Conservation (phyloP, 2,888 invertebrate genomes). For the Conops quadrifasciatus region DNA sequence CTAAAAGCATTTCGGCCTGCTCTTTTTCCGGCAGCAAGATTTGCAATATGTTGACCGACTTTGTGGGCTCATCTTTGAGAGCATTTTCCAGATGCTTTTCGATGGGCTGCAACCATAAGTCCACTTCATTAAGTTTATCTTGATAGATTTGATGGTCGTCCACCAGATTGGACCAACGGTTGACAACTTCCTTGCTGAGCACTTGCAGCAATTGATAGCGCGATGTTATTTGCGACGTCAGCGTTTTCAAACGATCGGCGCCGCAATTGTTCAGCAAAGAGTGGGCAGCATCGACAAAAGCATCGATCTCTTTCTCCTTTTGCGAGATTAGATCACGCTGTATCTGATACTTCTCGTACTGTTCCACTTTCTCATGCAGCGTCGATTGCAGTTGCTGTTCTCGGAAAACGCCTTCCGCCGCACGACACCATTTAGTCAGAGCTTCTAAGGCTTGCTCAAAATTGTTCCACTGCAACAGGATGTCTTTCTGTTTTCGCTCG, state of each 20-base stretch:
- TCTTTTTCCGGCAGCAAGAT: slow-evolving; percentile 81
- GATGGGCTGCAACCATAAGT: slow-evolving; percentile 79
- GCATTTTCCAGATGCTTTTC: slow-evolving; percentile 74
- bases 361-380: slow-evolving; percentile 80
- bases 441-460: slow-evolving; percentile 85
- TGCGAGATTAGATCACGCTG: slow-evolving; percentile 79
- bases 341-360: slow-evolving; percentile 76
- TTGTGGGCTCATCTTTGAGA: slow-evolving; percentile 74
- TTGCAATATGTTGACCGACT: slow-evolving; percentile 75
- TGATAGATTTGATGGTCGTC: slow-evolving; percentile 84
- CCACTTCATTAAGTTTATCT: slow-evolving; percentile 77
- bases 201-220: slow-evolving; percentile 83
- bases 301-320: slow-evolving; percentile 86
- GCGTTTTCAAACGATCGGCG: slow-evolving; percentile 84
- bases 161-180: slow-evolving; percentile 83
- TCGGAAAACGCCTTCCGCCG: slow-evolving; percentile 83
- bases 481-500: slow-evolving; percentile 77
- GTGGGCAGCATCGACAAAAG: slow-evolving; percentile 90
- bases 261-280: slow-evolving; percentile 83
- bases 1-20: slow-evolving; percentile 82
- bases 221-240: slow-evolving; percentile 89
- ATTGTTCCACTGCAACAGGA: slow-evolving; percentile 83
- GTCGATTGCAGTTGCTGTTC: slow-evolving; percentile 86
- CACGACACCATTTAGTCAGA: slow-evolving; percentile 86
- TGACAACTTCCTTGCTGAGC: slow-evolving; percentile 85